phyloP scores from a whole-genome alignment of 2,113 vertebrate genomes.

The Glaucomys volans region DNA sequence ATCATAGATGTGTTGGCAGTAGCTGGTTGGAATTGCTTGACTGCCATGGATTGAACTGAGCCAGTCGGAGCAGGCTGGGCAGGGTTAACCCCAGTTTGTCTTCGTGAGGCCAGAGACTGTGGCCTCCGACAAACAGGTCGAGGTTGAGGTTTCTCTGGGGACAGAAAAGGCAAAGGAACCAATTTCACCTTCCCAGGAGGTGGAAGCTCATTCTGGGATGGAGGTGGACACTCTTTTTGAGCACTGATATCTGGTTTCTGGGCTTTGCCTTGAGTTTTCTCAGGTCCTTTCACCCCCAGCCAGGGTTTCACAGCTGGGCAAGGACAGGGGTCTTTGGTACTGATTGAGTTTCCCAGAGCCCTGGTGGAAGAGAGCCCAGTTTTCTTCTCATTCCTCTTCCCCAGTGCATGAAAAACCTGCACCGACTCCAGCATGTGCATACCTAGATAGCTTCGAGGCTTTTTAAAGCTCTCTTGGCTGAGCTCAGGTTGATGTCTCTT shows the following conservation, averaged over 20 bases:
- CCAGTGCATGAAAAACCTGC: no score
- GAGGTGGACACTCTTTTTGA: not conserved
- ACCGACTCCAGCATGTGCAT: no score
- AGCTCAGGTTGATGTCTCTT: conserved; percentile 31
- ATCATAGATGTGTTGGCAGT: not conserved
- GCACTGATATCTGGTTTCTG: not conserved
- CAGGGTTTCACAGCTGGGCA: no score
- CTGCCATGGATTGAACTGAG: not conserved
- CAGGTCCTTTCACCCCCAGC: no score
- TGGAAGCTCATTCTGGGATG: conserved; percentile 1
- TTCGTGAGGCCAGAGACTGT: not conserved
- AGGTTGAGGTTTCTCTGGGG: not conserved
- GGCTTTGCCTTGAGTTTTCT: conserved; percentile 31
- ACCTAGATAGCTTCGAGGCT: no score
- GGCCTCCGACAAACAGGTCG: not conserved
- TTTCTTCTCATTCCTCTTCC: no score
- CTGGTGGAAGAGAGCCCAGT: no score
- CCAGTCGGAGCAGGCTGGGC: not conserved
- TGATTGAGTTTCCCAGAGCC: no score
- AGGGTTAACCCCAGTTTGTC: not conserved
- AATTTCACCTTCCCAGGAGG: conserved; percentile 64
- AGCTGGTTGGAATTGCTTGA: not conserved
- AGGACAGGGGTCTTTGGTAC: no score
- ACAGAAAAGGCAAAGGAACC: conserved; percentile 58
- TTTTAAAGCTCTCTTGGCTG: not conserved